Evolutionary conservation across 1,140 invertebrate species (phyloP).

Genomic region (Sesamia nonagrioides): DNA sequence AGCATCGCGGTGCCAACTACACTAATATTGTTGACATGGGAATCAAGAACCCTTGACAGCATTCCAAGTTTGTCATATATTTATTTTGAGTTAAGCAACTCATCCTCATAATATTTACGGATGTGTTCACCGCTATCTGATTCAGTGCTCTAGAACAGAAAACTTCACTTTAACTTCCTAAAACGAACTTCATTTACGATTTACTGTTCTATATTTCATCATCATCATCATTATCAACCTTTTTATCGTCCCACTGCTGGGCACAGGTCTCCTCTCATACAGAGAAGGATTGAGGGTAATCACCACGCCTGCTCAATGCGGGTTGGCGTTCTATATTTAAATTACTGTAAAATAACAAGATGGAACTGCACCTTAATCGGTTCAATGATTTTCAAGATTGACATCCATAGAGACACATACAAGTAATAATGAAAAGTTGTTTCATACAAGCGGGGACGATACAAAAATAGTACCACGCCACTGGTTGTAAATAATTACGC

Average conservation of each 20-base stretch:
- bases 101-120: neutral
- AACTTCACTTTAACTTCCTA: too few species aligned
- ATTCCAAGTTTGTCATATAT: neutral
- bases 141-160: too few species aligned
- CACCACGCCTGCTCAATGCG: too few species aligned
- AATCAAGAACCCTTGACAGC: constrained; percentile 16
- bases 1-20: neutral
- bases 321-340: neutral
- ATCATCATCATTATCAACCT: too few species aligned
- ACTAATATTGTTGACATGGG: constrained; percentile 12
- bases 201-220: too few species aligned
- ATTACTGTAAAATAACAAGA: neutral
- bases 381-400: constrained; percentile 40
- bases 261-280: too few species aligned
- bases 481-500: constrained; percentile 44
- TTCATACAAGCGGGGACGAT: constrained; percentile 24
- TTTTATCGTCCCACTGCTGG: too few species aligned
- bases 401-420: constrained; percentile 14
- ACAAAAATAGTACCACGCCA: constrained; percentile 37
- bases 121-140: neutral
- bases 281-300: too few species aligned
- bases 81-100: constrained; percentile 1
- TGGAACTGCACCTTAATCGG: constrained; percentile 25
- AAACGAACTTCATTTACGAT: too few species aligned
- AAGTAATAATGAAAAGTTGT: constrained; percentile 38